A percentile compares a stretch with the other conserved stretches of the same genome.
Conservation (phyloP, 1,140 invertebrate species). For the Cataglyphis hispanica region DNA sequence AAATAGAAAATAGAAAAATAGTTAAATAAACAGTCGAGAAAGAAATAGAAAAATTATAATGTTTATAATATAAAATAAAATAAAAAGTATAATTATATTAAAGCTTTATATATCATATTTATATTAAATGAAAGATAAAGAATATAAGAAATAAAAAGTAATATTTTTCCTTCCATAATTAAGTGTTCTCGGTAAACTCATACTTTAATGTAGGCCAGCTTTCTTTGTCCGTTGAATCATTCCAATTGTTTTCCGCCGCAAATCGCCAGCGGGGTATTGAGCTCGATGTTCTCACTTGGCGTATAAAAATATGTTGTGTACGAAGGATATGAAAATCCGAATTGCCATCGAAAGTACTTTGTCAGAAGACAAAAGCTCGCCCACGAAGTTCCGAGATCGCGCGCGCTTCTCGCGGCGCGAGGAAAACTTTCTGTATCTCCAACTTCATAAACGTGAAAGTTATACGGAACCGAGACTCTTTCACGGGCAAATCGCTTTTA, state of each 20-base stretch:
- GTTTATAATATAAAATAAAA: background rate
- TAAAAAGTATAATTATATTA: background rate
- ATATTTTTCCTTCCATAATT: background rate
- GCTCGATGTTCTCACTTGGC: slow-evolving; percentile 39
- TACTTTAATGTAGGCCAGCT: background rate
- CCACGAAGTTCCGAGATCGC: slow-evolving; percentile 25
- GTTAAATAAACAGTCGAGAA: background rate
- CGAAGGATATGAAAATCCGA: slow-evolving; percentile 51
- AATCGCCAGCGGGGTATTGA: background rate
- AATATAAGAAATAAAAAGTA: background rate
- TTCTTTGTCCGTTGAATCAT: background rate
- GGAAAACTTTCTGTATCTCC: slow-evolving; percentile 51
- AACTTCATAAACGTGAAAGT: slow-evolving; percentile 60
- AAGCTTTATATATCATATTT: background rate
- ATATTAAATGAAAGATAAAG: background rate
- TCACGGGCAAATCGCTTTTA: slow-evolving; percentile 46
- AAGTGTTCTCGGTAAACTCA: background rate
- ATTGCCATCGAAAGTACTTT: slow-evolving; percentile 43
- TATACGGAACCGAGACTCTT: slow-evolving; percentile 42
- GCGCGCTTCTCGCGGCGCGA: background rate
- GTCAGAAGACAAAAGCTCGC: slow-evolving; percentile 21
- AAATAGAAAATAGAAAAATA: background rate
- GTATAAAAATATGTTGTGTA: slow-evolving; percentile 45
- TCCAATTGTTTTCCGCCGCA: slow-evolving; percentile 30
- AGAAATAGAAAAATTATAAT: background rate